A percentile compares a stretch with the other conserved stretches of the same genome.
Evolutionary conservation across 2,113 vertebrate genomes (phyloP).

Genomic region (Pipa parva): DNA sequence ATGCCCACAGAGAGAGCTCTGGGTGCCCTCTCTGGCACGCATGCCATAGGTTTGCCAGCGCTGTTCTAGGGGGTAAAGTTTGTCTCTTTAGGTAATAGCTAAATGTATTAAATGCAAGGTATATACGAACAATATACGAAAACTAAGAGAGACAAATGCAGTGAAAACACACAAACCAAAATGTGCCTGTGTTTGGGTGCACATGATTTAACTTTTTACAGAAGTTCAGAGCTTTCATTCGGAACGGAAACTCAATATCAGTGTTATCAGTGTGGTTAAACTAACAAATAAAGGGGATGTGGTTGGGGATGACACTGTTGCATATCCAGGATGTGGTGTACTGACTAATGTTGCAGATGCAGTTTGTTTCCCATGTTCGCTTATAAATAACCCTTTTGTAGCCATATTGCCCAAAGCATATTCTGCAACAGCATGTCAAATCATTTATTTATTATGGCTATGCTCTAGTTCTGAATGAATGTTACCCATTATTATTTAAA

Average conservation of each 20-base stretch:
- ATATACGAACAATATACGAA: no score
- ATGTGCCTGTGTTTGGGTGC: no score
- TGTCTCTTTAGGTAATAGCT: no score
- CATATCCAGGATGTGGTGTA: slow-evolving; percentile 38
- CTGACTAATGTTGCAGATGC: slow-evolving; percentile 20
- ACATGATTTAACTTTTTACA: no score
- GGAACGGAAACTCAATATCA: slow-evolving; percentile 11
- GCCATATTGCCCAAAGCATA: neutral
- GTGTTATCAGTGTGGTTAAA: slow-evolving; percentile 30
- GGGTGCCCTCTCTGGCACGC: no score
- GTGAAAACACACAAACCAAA: no score
- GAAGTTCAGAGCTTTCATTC: slow-evolving; percentile 6
- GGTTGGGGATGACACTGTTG: slow-evolving; percentile 30
- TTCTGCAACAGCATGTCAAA: neutral
- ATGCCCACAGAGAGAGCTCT: no score
- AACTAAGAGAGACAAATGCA: no score
- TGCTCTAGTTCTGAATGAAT: neutral
- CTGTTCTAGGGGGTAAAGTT: no score
- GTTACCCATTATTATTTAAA: no score
- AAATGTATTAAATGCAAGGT: no score
- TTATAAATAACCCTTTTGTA: slow-evolving; percentile 7
- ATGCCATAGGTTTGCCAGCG: no score
- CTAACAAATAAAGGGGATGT: slow-evolving; percentile 31
- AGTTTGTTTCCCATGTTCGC: slow-evolving; percentile 23
- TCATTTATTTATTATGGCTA: neutral